Evolutionary conservation across 2,888 invertebrate species (phyloP).

Genomic region (Scaeva pyrastri): DNA sequence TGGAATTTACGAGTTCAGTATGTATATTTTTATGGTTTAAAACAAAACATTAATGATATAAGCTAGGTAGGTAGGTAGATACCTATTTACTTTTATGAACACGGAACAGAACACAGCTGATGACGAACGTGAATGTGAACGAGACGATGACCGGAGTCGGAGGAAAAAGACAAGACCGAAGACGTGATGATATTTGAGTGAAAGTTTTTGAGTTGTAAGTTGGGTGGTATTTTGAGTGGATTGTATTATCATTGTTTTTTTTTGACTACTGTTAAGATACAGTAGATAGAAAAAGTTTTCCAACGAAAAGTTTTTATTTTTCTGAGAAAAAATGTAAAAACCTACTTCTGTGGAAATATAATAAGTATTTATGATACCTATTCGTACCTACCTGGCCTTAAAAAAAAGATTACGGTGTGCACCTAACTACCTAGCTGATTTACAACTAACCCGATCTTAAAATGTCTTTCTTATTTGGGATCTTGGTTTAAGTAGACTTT

Average conservation of each 20-base stretch:
- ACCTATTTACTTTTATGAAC: slow-evolving; percentile 16
- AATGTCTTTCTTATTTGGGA: too few relatives aligned
- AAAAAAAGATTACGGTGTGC: too few relatives aligned
- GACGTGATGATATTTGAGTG: slow-evolving; percentile 41
- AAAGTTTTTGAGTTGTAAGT: slow-evolving; percentile 1
- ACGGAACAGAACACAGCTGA: slow-evolving; percentile 54
- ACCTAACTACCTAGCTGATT: too few relatives aligned
- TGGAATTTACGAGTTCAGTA: slow-evolving; percentile 5
- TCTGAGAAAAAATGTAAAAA: background rate
- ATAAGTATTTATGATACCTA: too few relatives aligned
- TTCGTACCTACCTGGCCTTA: too few relatives aligned
- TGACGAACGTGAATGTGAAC: slow-evolving; percentile 16
- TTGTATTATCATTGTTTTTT: background rate
- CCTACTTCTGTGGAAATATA: too few relatives aligned
- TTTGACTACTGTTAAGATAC: slow-evolving; percentile 4
- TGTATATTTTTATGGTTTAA: slow-evolving; percentile 37
- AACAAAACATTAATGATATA: background rate
- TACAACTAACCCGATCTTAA: too few relatives aligned
- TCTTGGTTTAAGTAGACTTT: too few relatives aligned
- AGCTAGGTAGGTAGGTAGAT: too few relatives aligned
- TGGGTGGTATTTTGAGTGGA: background rate
- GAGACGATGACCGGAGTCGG: slow-evolving; percentile 6
- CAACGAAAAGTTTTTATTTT: background rate
- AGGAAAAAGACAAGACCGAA: too few relatives aligned
- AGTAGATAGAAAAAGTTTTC: background rate